Evolutionary conservation across 1,140 invertebrate species (phyloP).

Genomic region (Chironomus striatipennis): DNA sequence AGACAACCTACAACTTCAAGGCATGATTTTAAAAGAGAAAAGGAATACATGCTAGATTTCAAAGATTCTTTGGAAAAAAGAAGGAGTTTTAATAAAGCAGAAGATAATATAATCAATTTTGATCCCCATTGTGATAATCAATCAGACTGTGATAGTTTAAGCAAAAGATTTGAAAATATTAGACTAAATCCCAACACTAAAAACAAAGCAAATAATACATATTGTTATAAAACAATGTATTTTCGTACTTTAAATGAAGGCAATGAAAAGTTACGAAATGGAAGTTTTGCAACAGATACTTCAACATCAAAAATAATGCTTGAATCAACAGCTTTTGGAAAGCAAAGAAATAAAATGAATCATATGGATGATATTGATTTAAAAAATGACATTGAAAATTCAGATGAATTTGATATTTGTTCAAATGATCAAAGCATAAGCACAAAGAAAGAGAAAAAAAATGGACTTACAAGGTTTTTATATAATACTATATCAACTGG

Average conservation of each 20-base stretch:
- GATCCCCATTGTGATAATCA: too few species aligned
- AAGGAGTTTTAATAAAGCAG: neutral
- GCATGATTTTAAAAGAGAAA: neutral
- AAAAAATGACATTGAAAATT: neutral
- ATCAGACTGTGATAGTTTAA: too few species aligned
- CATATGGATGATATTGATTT: neutral
- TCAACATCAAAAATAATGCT: neutral
- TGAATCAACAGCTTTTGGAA: neutral
- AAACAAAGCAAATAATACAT: neutral
- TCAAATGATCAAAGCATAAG: neutral
- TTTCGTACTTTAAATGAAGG: neutral
- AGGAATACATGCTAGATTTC: neutral
- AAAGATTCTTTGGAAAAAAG: neutral
- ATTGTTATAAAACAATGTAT: conserved; percentile 12
- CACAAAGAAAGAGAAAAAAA: neutral
- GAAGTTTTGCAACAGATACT: neutral
- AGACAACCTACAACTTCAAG: neutral
- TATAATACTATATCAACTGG: conserved; percentile 16
- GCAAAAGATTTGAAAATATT: too few species aligned
- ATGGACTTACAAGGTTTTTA: neutral
- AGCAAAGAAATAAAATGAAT: neutral
- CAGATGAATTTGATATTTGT: neutral
- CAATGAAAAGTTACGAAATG: neutral
- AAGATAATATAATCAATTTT: too few species aligned
- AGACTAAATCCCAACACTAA: neutral